phyloP scores from a whole-genome alignment of 2,797 vertebrate species.

The Rhadinocentrus ornatus region DNA sequence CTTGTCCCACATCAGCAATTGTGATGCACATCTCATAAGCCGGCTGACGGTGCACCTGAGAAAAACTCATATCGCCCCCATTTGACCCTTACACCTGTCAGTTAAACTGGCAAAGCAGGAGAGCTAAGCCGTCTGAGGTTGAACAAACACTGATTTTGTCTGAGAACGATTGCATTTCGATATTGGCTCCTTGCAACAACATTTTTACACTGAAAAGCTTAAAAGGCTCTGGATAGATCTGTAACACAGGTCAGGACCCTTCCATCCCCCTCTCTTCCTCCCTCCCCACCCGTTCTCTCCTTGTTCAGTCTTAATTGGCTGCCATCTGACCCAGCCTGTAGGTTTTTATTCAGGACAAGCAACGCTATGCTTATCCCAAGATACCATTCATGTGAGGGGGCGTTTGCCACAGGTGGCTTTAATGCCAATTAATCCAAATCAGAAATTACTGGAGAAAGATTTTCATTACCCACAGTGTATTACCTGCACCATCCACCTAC shows the following conservation, averaged over 20 bases:
- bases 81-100: conserved; percentile 24
- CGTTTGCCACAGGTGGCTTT: conserved; percentile 30
- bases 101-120: conserved; percentile 24
- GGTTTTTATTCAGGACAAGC: conserved; percentile 57
- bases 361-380: conserved; percentile 44
- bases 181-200: conserved; percentile 40
- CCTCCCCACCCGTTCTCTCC: conserved; percentile 15
- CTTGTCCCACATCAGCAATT: conserved; percentile 17
- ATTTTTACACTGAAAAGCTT: conserved; percentile 48
- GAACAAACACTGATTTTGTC: conserved; percentile 55
- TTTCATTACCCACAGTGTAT: conserved; percentile 47
- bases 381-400: conserved; percentile 61
- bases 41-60: conserved; percentile 22
- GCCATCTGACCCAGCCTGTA: conserved; percentile 66
- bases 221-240: conserved; percentile 61
- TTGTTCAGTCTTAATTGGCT: conserved; percentile 76
- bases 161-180: conserved; percentile 43
- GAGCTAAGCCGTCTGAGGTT: conserved; percentile 33
- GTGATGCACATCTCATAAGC: conserved; percentile 39
- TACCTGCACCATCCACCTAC: conserved; percentile 62
- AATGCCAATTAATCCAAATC: conserved; percentile 57
- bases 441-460: conserved; percentile 50
- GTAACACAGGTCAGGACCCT: conserved; percentile 59
- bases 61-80: conserved; percentile 40
- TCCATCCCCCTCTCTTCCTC: conserved; percentile 16